Percentiles rank a stretch among this genome's conserved stretches.
Conservation (phyloP, 92 coral and sea anemone genomes). For the Diadumene lineata region DNA sequence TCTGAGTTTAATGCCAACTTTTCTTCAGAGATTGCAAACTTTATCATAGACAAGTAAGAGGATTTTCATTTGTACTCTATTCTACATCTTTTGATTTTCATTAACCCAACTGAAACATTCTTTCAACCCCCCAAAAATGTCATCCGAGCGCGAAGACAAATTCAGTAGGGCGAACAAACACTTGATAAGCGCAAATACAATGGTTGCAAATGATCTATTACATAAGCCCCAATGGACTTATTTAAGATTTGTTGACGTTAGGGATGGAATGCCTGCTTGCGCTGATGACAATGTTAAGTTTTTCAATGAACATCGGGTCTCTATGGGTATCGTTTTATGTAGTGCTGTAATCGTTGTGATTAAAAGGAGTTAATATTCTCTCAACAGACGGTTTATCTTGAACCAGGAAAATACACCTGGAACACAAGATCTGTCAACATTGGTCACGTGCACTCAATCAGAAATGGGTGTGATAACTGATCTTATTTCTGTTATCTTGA, state of each 20-base stretch:
- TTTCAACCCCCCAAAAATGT: too few relatives aligned
- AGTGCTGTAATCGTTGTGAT: neutral
- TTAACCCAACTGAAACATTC: too few relatives aligned
- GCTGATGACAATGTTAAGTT: neutral
- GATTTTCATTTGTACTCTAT: neutral
- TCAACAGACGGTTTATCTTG: slow-evolving; percentile 68
- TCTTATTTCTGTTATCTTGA: slow-evolving; percentile 84
- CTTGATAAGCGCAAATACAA: too few relatives aligned
- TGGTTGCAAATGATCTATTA: too few relatives aligned
- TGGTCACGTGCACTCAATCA: slow-evolving; percentile 69
- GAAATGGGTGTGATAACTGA: slow-evolving; percentile 80
- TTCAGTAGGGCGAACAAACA: too few relatives aligned
- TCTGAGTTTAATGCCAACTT: slow-evolving; percentile 69
- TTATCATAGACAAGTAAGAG: slow-evolving; percentile 79
- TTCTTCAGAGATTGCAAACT: slow-evolving; percentile 53
- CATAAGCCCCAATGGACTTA: too few relatives aligned
- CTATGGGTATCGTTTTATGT: too few relatives aligned
- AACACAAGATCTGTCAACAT: slow-evolving; percentile 63
- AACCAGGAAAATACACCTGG: slow-evolving; percentile 50
- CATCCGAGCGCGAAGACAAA: too few relatives aligned
- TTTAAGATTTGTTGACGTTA: too few relatives aligned
- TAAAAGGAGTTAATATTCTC: neutral
- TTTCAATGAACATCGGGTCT: too few relatives aligned
- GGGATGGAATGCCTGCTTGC: too few relatives aligned
- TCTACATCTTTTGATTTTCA: too few relatives aligned